Percentiles rank a stretch among this genome's conserved stretches.
phyloP scores from a whole-genome alignment of 2,888 invertebrate genomes.

The Cryptophagus acutangulus region DNA sequence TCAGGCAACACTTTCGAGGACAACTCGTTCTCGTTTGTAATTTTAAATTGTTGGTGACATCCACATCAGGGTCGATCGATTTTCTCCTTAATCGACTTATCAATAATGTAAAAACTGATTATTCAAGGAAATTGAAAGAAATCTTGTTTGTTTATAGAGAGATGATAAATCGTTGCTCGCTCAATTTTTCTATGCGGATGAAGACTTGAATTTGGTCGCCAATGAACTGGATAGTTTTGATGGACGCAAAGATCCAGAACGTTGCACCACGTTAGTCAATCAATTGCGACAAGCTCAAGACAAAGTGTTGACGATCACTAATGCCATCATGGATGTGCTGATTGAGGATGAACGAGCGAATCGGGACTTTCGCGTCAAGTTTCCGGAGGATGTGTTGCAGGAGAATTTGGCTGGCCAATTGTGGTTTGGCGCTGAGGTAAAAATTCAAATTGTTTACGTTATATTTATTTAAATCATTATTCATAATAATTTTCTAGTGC shows the following conservation, averaged over 20 bases:
- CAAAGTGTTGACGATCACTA: constrained; percentile 86
- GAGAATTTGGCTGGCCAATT: constrained; percentile 97
- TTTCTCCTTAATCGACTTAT: too few relatives aligned
- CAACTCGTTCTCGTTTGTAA: too few relatives aligned
- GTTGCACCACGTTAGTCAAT: constrained; percentile 93
- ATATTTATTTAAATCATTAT: background rate
- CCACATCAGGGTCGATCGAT: too few relatives aligned
- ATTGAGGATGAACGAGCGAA: constrained; percentile 82
- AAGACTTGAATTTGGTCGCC: constrained; percentile 90
- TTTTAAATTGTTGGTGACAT: too few relatives aligned
- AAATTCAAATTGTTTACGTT: constrained; percentile 50
- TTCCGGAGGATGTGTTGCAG: constrained; percentile 97
- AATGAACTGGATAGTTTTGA: constrained; percentile 98
- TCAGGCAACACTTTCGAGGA: too few relatives aligned
- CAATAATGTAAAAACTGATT: too few relatives aligned
- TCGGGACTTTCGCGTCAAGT: constrained; percentile 94
- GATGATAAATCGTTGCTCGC: constrained; percentile 91
- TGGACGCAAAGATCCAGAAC: constrained; percentile 95
- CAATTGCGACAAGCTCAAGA: constrained; percentile 91
- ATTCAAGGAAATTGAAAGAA: too few relatives aligned
- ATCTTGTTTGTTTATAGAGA: constrained; percentile 70
- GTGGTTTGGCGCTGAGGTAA: constrained; percentile 99
- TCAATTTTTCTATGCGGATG: constrained; percentile 97
- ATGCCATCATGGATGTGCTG: constrained; percentile 91
- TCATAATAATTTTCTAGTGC: too few relatives aligned